A percentile compares a stretch with the other conserved stretches of the same genome.
These are phyloP conservation scores for Tenthredo mesomela DNA, from an alignment of 2,888 invertebrate species.

Conservation along the genomic window DNA sequence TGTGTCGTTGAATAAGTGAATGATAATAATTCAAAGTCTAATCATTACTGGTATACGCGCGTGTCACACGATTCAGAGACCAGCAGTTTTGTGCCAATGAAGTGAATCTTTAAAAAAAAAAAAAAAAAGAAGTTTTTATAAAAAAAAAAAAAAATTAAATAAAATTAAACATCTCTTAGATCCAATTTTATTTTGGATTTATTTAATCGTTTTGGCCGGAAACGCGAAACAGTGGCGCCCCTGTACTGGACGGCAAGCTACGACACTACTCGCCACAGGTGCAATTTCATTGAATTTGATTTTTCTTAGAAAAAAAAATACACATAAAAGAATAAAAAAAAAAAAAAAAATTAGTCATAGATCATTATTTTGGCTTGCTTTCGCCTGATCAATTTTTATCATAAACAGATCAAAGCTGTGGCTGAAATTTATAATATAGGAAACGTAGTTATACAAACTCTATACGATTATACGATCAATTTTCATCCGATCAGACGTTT, in stretches of 20 bases:
- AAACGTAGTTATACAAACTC: not conserved
- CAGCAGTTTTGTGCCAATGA: conserved; percentile 21
- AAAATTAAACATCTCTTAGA: not conserved
- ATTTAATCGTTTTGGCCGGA: conserved; percentile 12
- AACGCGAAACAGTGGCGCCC: conserved; percentile 75
- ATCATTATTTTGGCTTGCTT: conserved; percentile 45
- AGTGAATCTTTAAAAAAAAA: conserved; percentile 8
- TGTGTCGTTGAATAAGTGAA: conserved; percentile 13
- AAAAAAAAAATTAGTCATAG: not conserved
- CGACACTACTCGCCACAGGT: conserved; percentile 74
- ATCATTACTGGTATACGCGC: not conserved
- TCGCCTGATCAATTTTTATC: conserved; percentile 21
- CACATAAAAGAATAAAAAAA: not conserved
- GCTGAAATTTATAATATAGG: conserved; percentile 35
- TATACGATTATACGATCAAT: not conserved
- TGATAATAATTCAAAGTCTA: not conserved
- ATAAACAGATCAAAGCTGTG: conserved; percentile 12
- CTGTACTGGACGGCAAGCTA: conserved; percentile 75
- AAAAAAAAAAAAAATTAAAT: not conserved
- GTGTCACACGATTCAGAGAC: not conserved
- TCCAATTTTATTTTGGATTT: conserved; percentile 23
- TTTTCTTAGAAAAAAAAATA: not conserved
- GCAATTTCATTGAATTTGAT: conserved; percentile 60
- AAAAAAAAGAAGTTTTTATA: not conserved
- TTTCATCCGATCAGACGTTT: not conserved